Evolutionary conservation across 2,888 invertebrate genomes (phyloP).

Genomic region (Notodonta ziczac): DNA sequence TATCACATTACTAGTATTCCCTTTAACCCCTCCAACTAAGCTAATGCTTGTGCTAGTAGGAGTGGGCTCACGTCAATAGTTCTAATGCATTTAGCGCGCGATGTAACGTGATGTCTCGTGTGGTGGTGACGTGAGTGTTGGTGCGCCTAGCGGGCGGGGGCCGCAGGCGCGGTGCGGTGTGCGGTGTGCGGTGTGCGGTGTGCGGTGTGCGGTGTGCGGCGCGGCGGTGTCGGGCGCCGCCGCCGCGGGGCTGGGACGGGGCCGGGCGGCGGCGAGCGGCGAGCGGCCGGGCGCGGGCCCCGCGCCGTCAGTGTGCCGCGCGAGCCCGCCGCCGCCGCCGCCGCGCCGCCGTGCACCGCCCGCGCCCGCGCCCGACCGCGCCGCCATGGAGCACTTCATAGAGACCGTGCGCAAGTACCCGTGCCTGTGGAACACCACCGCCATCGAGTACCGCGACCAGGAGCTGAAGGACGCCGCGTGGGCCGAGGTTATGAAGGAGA

Average conservation of each 20-base stretch:
- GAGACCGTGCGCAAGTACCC: constrained; percentile 76
- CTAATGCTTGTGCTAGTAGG: too few species aligned
- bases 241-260: constrained; percentile 14
- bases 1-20: too few species aligned
- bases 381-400: constrained; percentile 75
- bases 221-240: constrained; percentile 16
- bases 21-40: too few species aligned
- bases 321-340: constrained; percentile 47
- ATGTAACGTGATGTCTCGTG: too few species aligned
- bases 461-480: constrained; percentile 81
- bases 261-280: constrained; percentile 19
- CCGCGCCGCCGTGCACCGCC: constrained; percentile 33
- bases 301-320: constrained; percentile 35
- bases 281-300: constrained; percentile 23
- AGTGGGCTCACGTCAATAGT: too few species aligned
- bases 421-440: constrained; percentile 78
- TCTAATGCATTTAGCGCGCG: too few species aligned
- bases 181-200: neutral
- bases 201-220: constrained; percentile 4
- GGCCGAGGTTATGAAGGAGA: constrained; percentile 78
- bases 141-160: neutral
- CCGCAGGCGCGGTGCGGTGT: neutral
- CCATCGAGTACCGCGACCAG: constrained; percentile 80
- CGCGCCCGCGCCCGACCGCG: constrained; percentile 33
- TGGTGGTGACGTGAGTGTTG: too few species aligned